Base-by-base conservation (phyloP, 2,113 vertebrate species). In the Lota lota region DNA sequence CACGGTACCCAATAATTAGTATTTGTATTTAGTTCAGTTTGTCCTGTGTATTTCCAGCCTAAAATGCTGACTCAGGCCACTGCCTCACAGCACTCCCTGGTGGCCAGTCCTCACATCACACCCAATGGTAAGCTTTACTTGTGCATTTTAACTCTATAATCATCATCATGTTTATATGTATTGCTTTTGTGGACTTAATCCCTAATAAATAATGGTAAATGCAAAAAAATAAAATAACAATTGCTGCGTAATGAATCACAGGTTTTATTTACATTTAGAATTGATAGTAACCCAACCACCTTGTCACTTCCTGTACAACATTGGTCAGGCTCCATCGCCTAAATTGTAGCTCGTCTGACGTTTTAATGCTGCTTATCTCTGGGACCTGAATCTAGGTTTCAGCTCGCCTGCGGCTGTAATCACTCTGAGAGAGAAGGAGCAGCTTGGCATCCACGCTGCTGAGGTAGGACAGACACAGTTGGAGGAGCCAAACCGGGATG, bases 391-490 rank as follows among this genome's bases (percentile, higher is more conserved):
- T 66, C 33, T 72, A 89, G 85, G 63, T 63, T 82, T 85, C 78
- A 69, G 64, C 68, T 83, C 70, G 36, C 64, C 66, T 69, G 57
- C 67, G 18, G 78, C 64, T 58, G 64, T 70, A 75, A 87, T 88
- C 81, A 84, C 80, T 18, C 69, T 88, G 71, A 80, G 6, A 16
- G 86, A 89, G 75, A 85, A 76, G 79, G 80, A 82, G 76, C 77
- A 60, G 71, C 63, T 86, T 33, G 62, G 71, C 70, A 58, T 82
- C 69, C n/a, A 58, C 3, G 0, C 66, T 74, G 78, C 78, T 79
- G 84, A 88, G 88, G 86, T 89, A 80, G 75, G 68, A 70, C 61
- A 63, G 67, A 63, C 68, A 66, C 22, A 58, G 60, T 28, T 0
- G 10, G 40, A 11, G 40, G 40, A 47, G 40, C 40, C 40, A 8